Evolutionary conservation across 2,888 invertebrate genomes (phyloP).

Genomic region (Notodonta dromedarius): DNA sequence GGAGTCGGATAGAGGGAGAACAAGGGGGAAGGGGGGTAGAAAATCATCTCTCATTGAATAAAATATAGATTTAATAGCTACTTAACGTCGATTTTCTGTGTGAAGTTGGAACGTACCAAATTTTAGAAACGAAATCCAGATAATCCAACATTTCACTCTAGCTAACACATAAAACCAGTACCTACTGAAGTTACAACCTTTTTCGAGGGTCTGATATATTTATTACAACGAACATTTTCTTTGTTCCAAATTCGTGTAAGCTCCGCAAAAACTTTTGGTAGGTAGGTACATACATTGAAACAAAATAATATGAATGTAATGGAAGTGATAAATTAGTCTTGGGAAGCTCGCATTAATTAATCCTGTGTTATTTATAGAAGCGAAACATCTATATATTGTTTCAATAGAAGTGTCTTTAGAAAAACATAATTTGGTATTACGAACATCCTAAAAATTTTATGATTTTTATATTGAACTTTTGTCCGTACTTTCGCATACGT

Average conservation of each 20-base stretch:
- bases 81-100: too few relatives aligned
- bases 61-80: too few relatives aligned
- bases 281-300: background rate
- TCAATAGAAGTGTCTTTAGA: background rate
- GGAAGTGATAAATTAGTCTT: conserved; percentile 1
- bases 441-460: too few relatives aligned
- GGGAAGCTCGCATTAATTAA: background rate
- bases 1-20: too few relatives aligned
- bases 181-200: background rate
- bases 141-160: background rate
- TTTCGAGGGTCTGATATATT: background rate
- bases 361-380: conserved; percentile 1
- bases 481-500: too few relatives aligned
- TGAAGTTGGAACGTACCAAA: too few relatives aligned
- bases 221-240: background rate
- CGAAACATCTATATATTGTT: background rate
- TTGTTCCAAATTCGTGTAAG: conserved; percentile 3
- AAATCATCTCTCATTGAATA: too few relatives aligned
- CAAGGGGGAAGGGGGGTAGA: too few relatives aligned
- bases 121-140: background rate
- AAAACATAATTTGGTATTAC: too few relatives aligned
- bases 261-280: background rate
- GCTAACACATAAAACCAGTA: background rate
- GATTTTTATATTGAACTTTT: too few relatives aligned
- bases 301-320: conserved; percentile 2